Percentiles rank a stretch among this genome's conserved stretches.
phyloP scores from a whole-genome alignment of 2,113 vertebrate genomes.

The Barnardius zonarius region DNA sequence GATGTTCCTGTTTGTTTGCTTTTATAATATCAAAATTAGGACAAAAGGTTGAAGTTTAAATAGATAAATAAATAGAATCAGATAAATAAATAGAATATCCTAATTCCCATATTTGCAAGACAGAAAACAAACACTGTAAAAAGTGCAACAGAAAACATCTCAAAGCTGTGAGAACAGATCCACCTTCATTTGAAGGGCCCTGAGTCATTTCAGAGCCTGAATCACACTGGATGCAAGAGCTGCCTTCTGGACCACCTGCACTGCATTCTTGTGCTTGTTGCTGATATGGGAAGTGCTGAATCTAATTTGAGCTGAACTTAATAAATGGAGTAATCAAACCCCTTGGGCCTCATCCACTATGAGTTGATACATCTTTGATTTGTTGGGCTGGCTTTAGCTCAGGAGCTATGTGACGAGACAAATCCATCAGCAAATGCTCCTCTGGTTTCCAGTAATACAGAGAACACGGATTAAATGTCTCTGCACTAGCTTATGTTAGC shows the following conservation, averaged over 20 bases:
- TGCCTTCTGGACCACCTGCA: background rate
- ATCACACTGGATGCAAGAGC: background rate
- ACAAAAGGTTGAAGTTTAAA: background rate
- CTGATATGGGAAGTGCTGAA: background rate
- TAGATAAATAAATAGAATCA: background rate
- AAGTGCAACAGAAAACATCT: background rate
- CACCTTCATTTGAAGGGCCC: background rate
- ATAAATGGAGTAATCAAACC: background rate
- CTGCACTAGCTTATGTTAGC: background rate
- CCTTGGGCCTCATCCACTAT: background rate
- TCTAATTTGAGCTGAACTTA: background rate
- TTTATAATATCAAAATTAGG: slow-evolving; percentile 17
- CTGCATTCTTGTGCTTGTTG: background rate
- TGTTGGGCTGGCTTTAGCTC: background rate
- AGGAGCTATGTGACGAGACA: background rate
- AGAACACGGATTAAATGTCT: background rate
- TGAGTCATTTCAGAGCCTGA: slow-evolving; percentile 48
- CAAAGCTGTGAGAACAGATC: background rate
- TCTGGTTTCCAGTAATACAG: background rate
- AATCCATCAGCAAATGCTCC: background rate
- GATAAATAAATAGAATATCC: background rate
- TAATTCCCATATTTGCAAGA: slow-evolving; percentile 35
- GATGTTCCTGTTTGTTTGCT: slow-evolving; percentile 7
- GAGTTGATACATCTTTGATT: background rate
- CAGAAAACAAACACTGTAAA: slow-evolving; percentile 11